Percentiles rank a stretch among this genome's conserved stretches.
phyloP scores from a whole-genome alignment of 1,140 invertebrate species.

The Temnothorax nylanderi region DNA sequence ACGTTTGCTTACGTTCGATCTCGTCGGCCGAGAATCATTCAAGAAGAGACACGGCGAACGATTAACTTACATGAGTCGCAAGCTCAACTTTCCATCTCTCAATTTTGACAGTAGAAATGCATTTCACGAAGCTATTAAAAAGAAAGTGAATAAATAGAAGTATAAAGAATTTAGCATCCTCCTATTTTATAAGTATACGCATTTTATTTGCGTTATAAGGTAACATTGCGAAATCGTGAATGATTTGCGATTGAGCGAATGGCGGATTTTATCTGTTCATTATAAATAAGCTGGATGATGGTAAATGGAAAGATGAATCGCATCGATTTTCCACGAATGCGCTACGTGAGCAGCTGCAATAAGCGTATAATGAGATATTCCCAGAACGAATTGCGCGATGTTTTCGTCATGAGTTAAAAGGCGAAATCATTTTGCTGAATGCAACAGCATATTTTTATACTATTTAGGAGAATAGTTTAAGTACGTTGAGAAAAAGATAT shows the following conservation, averaged over 20 bases:
- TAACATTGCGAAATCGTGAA: background rate
- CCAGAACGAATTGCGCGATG: conserved; percentile 33
- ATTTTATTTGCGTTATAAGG: background rate
- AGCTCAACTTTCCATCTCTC: background rate
- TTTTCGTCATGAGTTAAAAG: conserved; percentile 33
- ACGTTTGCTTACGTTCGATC: background rate
- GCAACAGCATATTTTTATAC: background rate
- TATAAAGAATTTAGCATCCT: background rate
- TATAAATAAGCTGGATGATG: background rate
- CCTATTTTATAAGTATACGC: background rate
- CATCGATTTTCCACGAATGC: conserved; percentile 42
- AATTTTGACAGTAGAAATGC: background rate
- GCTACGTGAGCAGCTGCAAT: background rate
- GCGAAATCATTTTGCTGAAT: background rate
- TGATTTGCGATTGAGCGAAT: background rate
- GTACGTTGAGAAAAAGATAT: background rate
- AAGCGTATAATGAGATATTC: conserved; percentile 27
- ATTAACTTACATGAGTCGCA: background rate
- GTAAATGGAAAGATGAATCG: conserved; percentile 25
- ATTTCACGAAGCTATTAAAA: background rate
- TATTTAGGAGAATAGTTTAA: background rate
- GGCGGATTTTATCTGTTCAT: conserved; percentile 13
- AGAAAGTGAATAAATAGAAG: background rate
- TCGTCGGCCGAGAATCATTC: background rate
- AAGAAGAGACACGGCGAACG: background rate